phyloP scores from a whole-genome alignment of 2,797 vertebrate genomes.

The Heteromormyrus szaboi region DNA sequence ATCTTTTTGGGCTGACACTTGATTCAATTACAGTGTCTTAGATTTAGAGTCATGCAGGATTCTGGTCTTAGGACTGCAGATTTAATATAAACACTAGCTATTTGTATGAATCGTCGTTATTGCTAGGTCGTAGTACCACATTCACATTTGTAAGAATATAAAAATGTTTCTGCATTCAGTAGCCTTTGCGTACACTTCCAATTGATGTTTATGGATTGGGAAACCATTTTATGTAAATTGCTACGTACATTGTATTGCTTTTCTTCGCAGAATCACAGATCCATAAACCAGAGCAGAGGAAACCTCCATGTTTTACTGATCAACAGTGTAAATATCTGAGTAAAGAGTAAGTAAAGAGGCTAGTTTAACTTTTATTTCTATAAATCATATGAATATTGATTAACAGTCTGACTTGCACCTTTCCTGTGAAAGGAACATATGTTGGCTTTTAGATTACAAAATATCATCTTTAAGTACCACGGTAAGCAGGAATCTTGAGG shows the following conservation, averaged over 20 bases:
- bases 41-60: conserved; percentile 25
- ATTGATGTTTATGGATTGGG: too few species aligned
- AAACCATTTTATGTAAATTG: not conserved
- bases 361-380: not conserved
- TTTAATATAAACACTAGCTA: not conserved
- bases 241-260: not conserved
- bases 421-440: not conserved
- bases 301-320: not conserved
- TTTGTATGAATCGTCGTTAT: too few species aligned
- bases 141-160: not conserved
- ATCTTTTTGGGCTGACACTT: conserved; percentile 21
- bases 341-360: not conserved
- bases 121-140: not conserved
- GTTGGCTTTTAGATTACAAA: not conserved
- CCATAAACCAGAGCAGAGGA: not conserved
- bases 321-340: not conserved
- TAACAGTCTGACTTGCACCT: not conserved
- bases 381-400: not conserved
- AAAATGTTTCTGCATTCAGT: not conserved
- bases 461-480: not conserved
- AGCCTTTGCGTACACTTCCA: not conserved
- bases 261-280: not conserved
- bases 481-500: not conserved
- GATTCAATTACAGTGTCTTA: conserved; percentile 25
- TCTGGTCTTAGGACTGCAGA: not conserved